Conservation (phyloP, 2,113 vertebrate genomes). For the Lates calcarifer region DNA sequence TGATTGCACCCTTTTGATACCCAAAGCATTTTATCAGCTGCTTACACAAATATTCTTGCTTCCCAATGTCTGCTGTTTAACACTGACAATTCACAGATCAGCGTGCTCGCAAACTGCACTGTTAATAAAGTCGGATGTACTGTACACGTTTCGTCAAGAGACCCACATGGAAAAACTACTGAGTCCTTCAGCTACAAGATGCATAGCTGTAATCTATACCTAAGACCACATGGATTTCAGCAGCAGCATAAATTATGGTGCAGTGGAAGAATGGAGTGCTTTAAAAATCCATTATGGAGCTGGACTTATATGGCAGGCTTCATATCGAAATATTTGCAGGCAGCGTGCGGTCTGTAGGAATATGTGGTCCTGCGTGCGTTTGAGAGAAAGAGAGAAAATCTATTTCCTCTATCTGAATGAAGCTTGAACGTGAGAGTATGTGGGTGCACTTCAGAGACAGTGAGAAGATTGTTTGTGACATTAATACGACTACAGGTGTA, state of each 20-base stretch:
- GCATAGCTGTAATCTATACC: constrained; percentile 50
- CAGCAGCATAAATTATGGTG: constrained; percentile 61
- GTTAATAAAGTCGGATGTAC: constrained; percentile 57
- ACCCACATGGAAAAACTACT: constrained; percentile 58
- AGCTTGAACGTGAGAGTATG: constrained; percentile 16
- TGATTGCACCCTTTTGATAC: constrained; percentile 9
- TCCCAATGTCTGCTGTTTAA: constrained; percentile 14
- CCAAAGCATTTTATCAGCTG: constrained; percentile 39
- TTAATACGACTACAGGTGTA: constrained; percentile 37
- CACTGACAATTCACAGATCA: constrained; percentile 41
- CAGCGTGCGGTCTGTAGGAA: constrained; percentile 37
- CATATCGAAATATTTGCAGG: constrained; percentile 45
- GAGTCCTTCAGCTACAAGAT: constrained; percentile 55
- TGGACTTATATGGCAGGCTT: constrained; percentile 26
- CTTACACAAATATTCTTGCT: constrained; percentile 43
- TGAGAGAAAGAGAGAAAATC: constrained; percentile 4
- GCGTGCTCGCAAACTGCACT: constrained; percentile 30
- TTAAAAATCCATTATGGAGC: constrained; percentile 46
- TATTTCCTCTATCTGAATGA: constrained; percentile 5
- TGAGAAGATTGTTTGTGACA: background rate
- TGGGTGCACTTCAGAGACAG: background rate
- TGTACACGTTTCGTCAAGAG: constrained; percentile 25
- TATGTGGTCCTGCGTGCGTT: constrained; percentile 22
- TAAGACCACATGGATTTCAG: constrained; percentile 62
- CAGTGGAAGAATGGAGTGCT: constrained; percentile 40